Conservation (phyloP, 2,888 invertebrate species). For the Plebejus argus region DNA sequence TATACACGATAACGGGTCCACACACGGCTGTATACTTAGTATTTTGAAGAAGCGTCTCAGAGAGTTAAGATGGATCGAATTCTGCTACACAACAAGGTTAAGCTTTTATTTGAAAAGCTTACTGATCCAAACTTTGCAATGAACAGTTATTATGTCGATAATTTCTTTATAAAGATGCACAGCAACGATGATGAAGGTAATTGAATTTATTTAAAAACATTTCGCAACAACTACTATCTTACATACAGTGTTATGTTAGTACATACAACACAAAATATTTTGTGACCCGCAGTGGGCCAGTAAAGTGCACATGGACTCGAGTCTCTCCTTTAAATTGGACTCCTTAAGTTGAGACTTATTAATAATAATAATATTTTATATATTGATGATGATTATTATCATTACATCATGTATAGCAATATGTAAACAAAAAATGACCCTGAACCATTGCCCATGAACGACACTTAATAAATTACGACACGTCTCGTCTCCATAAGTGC, state of each 20-base stretch:
- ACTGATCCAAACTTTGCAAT: constrained; percentile 80
- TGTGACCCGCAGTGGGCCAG: not conserved
- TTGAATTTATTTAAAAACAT: constrained; percentile 38
- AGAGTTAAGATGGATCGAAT: constrained; percentile 43
- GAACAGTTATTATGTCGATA: constrained; percentile 84
- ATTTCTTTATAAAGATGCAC: constrained; percentile 82
- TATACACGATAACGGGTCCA: constrained; percentile 8
- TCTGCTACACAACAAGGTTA: constrained; percentile 73
- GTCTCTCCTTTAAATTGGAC: no score
- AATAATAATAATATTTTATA: not conserved
- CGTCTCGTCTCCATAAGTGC: not conserved
- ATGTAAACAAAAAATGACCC: constrained; percentile 4
- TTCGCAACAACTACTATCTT: not conserved
- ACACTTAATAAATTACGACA: constrained; percentile 1
- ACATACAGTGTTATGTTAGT: not conserved
- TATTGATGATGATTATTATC: not conserved
- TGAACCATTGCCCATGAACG: not conserved
- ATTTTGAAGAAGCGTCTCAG: not conserved
- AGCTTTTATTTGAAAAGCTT: constrained; percentile 80
- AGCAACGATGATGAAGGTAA: constrained; percentile 75
- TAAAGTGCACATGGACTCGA: not conserved
- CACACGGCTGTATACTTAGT: not conserved
- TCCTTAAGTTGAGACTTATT: not conserved
- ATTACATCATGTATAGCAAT: not conserved
- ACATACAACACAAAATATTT: not conserved